phyloP scores from a whole-genome alignment of 2,113 vertebrate genomes.

The Oceanodroma tethys region DNA sequence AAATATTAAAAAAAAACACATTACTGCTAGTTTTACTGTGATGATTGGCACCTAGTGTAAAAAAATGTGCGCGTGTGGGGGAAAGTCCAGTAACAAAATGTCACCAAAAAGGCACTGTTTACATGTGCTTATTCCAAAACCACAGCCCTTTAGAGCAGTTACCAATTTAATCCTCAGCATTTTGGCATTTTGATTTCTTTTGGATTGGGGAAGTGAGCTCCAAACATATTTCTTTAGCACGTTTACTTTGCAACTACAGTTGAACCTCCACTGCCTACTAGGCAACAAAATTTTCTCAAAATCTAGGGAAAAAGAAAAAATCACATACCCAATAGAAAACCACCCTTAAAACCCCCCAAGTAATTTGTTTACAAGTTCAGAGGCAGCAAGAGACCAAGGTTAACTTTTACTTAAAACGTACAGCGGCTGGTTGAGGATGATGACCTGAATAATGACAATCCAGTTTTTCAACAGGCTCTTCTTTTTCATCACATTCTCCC shows the following conservation, averaged over 20 bases:
- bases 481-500: constrained; percentile 95
- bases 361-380: background rate
- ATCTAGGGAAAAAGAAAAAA: background rate
- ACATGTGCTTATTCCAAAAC: background rate
- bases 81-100: background rate
- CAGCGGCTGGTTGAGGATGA: constrained; percentile 96
- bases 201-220: background rate
- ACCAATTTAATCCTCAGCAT: background rate
- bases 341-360: background rate
- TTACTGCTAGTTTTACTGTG: background rate
- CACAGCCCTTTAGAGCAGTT: background rate
- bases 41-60: background rate
- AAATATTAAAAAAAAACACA: background rate
- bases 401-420: constrained; percentile 70
- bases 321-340: background rate
- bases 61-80: background rate
- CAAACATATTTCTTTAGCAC: background rate
- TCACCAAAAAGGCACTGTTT: background rate
- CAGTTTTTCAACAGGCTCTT: constrained; percentile 93
- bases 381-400: background rate
- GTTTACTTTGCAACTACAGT: background rate
- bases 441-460: constrained; percentile 99
- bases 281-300: background rate
- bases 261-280: background rate
- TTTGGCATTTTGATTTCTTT: background rate